Conservation (phyloP, 2,888 invertebrate genomes). For the Amiota minor region DNA sequence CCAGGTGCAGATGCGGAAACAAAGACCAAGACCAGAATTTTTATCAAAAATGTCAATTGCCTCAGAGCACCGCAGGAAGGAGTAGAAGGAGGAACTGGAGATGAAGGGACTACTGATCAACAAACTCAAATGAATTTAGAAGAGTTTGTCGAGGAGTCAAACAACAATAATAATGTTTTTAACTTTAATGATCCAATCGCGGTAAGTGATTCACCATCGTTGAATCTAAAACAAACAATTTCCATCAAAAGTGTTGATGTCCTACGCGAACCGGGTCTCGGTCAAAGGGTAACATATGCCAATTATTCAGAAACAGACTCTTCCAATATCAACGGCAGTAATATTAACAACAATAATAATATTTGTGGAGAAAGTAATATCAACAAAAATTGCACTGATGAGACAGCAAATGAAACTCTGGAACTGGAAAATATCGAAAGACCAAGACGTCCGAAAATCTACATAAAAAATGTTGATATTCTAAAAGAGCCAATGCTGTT, state of each 20-base stretch:
- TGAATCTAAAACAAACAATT: slow-evolving; percentile 65
- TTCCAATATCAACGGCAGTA: background rate
- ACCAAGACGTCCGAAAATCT: slow-evolving; percentile 70
- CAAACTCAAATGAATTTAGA: slow-evolving; percentile 17
- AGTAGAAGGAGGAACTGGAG: slow-evolving; percentile 9
- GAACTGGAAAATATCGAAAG: slow-evolving; percentile 49
- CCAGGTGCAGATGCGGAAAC: slow-evolving; percentile 38
- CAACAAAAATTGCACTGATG: background rate
- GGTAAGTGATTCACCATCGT: slow-evolving; percentile 7
- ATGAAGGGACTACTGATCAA: slow-evolving; percentile 44
- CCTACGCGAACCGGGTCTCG: slow-evolving; percentile 65
- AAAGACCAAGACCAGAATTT: slow-evolving; percentile 67
- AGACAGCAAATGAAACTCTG: slow-evolving; percentile 28
- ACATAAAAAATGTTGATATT: slow-evolving; percentile 73
- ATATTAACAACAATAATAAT: background rate
- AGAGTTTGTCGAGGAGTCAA: too few species aligned
- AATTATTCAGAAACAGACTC: background rate
- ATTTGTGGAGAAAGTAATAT: background rate
- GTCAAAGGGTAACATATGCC: too few species aligned
- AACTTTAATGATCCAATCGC: slow-evolving; percentile 37
- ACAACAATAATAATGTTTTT: too few species aligned
- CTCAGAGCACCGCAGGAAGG: slow-evolving; percentile 56
- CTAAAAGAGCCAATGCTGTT: slow-evolving; percentile 69
- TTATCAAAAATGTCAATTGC: slow-evolving; percentile 71
- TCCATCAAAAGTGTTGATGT: slow-evolving; percentile 73